Evolutionary conservation across 1,140 invertebrate genomes (phyloP).

Genomic region (Bathynomus jamesi): DNA sequence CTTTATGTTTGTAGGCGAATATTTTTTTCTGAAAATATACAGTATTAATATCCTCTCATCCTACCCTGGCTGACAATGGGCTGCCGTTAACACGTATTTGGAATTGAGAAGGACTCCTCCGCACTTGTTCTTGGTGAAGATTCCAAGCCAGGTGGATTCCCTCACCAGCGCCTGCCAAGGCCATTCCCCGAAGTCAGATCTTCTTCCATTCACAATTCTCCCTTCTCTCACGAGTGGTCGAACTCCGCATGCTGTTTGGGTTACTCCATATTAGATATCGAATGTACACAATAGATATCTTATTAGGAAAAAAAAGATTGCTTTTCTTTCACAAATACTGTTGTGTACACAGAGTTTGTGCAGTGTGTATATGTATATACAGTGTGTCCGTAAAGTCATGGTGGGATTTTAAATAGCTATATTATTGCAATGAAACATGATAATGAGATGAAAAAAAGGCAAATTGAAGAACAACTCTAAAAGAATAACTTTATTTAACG

Average conservation of each 20-base stretch:
- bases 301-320: too few species aligned
- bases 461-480: too few species aligned
- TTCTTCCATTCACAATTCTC: background rate
- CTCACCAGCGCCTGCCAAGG: slow-evolving; percentile 88
- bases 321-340: too few species aligned
- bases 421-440: too few species aligned
- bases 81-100: slow-evolving; percentile 73
- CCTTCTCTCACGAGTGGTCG: background rate
- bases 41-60: too few species aligned
- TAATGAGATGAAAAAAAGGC: too few species aligned
- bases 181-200: slow-evolving; percentile 52
- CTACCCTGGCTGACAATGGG: slow-evolving; percentile 89
- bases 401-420: too few species aligned
- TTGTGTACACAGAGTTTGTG: too few species aligned
- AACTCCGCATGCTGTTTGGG: slow-evolving; percentile 1
- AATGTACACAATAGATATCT: background rate
- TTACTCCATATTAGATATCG: background rate
- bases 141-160: slow-evolving; percentile 83
- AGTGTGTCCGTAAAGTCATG: too few species aligned
- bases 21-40: too few species aligned
- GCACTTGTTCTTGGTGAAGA: slow-evolving; percentile 94
- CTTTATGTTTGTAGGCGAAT: too few species aligned
- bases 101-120: slow-evolving; percentile 82
- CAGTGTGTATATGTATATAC: background rate
- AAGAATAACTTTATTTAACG: too few species aligned